These are phyloP conservation scores for Limanda limanda DNA, from an alignment of 2,113 vertebrate species.

Conservation along the genomic window DNA sequence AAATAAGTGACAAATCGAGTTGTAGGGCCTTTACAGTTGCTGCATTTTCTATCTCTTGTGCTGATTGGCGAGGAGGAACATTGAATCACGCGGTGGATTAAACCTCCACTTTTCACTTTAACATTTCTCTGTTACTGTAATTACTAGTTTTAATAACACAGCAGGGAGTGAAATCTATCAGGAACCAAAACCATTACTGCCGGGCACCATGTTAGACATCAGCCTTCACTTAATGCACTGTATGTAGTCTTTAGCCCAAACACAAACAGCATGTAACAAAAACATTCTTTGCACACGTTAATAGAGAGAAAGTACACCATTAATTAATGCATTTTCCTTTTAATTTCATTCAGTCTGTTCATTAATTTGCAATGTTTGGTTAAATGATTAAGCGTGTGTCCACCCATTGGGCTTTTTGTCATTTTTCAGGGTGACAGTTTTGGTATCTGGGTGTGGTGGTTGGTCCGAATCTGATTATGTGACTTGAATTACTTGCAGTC, in stretches of 20 bases:
- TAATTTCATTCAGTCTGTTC: neutral
- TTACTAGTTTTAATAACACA: neutral
- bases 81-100: neutral
- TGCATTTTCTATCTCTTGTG: neutral
- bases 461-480: constrained; percentile 5
- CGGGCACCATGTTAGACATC: neutral
- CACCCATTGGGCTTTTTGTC: constrained; percentile 14
- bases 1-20: neutral
- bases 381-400: constrained; percentile 4
- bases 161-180: neutral
- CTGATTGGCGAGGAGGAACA: neutral
- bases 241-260: neutral
- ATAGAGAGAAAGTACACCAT: neutral
- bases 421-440: constrained; percentile 38
- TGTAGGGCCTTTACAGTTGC: neutral
- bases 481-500: neutral
- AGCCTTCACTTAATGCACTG: neutral
- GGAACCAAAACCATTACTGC: neutral
- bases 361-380: constrained; percentile 40
- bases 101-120: neutral
- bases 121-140: neutral
- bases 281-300: neutral
- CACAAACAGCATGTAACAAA: neutral
- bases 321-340: neutral
- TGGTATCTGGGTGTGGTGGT: constrained; percentile 5